Conservation (phyloP, 2,113 vertebrate species). For the Carassius gibelio region DNA sequence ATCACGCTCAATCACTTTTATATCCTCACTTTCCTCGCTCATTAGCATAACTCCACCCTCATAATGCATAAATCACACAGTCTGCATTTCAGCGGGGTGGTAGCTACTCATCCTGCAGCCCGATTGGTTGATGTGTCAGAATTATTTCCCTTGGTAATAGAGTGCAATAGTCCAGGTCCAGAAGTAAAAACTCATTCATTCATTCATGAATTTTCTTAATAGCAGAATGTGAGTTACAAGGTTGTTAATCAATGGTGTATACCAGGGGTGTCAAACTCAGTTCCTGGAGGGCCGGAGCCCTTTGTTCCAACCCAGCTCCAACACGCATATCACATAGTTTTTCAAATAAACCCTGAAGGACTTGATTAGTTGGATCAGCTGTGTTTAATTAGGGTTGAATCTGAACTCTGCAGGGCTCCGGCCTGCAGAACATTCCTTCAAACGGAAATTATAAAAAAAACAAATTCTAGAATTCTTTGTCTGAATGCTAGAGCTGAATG, state of each 20-base stretch:
- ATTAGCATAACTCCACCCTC: slow-evolving; percentile 55
- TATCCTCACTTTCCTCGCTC: slow-evolving; percentile 46
- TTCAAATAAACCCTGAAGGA: no score
- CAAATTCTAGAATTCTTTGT: not conserved
- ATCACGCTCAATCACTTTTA: slow-evolving; percentile 42
- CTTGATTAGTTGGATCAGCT: no score
- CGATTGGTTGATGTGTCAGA: slow-evolving; percentile 3
- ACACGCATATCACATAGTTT: no score
- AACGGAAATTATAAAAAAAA: not conserved
- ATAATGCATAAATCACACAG: slow-evolving; percentile 40
- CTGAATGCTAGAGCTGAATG: not conserved
- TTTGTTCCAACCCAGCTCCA: no score
- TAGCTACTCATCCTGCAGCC: slow-evolving; percentile 9
- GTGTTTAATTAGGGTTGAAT: no score
- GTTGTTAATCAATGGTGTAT: not conserved
- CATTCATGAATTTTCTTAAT: not conserved
- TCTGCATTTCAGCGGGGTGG: slow-evolving; percentile 35
- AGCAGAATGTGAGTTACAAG: not conserved
- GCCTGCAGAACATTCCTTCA: no score
- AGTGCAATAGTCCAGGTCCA: not conserved
- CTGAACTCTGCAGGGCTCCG: no score
- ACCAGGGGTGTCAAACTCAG: no score
- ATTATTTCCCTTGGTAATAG: not conserved
- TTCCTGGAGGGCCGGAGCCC: no score
- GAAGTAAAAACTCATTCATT: not conserved